Evolutionary conservation across 2,888 invertebrate genomes (phyloP), one percentile per base, ranked within the genome.

Genomic region (Idaea biselata): DNA sequence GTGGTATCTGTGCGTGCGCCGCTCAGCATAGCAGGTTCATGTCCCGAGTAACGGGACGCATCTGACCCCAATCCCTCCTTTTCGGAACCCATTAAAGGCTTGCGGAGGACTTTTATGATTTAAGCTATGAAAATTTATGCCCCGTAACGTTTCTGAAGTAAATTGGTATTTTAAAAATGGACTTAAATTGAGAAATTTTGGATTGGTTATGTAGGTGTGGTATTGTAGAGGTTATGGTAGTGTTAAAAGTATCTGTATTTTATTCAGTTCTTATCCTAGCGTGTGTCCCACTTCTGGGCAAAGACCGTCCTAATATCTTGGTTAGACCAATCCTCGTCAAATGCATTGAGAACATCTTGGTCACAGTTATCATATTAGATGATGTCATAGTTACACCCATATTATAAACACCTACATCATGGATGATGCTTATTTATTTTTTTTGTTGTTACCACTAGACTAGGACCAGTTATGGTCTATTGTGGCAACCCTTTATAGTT

Each of bases 11-110:
- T 11, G 44, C 44, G 44, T 44, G 2, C 8, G 64, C 63, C 33
- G 65, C 67, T 62, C 63, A 65, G 64, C 60, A 62, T 70, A 76
- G 79, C 81, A 72, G 78, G 82, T 78, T 75, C 69, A 61, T 63
- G 71, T 75, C 77, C 76, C 70, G 66, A 68, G 63, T 80, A 81
- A 80, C 82, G 82, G 81, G 78, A 81, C 74, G 60, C 25, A 54
- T 60, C 64, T 79, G 82, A 81, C 81, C 79, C 66, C 81, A 80
- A 82, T 84, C 74, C 62, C 62, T 72, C 56, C 67, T 81, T 82
- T 83, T 74, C 65, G 82, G 77, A 76, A 77, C 74, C 77, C 65
- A 71, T 73, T 69, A 67, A 67, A 63, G 62, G 60, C 66, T 68
- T 63, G 65, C 59, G 60, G 63, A 64, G 62, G 60, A 64, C 65